Evolutionary conservation across 2,113 vertebrate species (phyloP), one percentile per base, ranked within the genome.

Genomic region (Peromyscus leucopus): DNA sequence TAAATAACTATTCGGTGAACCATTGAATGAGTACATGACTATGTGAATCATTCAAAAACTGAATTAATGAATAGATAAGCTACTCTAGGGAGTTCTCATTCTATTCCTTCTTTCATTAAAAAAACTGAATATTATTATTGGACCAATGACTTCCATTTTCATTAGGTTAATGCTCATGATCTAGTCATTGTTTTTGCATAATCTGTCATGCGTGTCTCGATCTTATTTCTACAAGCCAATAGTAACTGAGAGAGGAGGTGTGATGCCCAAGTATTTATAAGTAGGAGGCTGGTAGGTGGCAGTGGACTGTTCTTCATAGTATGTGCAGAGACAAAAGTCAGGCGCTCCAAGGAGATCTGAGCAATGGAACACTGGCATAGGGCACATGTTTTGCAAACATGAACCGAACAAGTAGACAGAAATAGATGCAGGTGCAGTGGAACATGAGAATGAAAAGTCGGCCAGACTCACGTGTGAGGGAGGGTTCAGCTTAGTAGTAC

Each of bases 351-450:
- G 12, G 10, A 89, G 42, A 91, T 17, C 22, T 22, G 51, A 28
- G 13, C 57, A 51, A 79, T 39, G 39, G 31, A 72, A 4, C 24
- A 72, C 1, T 13, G 12, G 2, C 12, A 8, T 5, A 21, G 7
- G 39, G 8, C 6, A 75, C 22, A 51, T n/a, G 6, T 5, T 55
- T 17, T 93, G 13, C 13, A 63, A 75, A 16, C 8, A 31, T 24
- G 71, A 48, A 28, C 10, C 78, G 92, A 59, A 10, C 9, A 42
- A 90, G 24, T 2, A 16, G n/a, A 36, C 36, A 69, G 55, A 67
- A 2, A 10, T 39, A 42, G 39, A 4, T 16, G 0, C n/a, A 2
- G 26, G 6, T 2, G 80, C 8, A 48, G 1, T 61, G 11, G 33
- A 82, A 82, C 28, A 78, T 26, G 13, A 74, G 69, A 63, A 46